Evolutionary conservation across 1,140 invertebrate genomes (phyloP), one percentile per base, ranked within the genome.

Genomic region (Chironomus tepperi): DNA sequence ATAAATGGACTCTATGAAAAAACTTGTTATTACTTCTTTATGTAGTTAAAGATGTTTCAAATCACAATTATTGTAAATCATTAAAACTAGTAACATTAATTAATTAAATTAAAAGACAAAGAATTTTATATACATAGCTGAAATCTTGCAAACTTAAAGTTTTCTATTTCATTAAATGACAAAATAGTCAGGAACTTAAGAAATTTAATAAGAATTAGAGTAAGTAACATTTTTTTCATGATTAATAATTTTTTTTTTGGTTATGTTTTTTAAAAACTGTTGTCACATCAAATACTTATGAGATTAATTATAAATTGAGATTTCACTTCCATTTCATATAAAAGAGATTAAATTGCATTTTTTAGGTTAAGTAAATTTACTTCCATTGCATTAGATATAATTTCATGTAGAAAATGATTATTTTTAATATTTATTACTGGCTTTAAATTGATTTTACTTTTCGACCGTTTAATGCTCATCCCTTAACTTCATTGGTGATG

Each of bases 211-310:
- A n/a, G n/a, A n/a, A n/a, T 15, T 12, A 57, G 15, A 5, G 24
- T 2, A 1, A 34, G 5, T 34, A 34, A 34, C 24, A 34, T 34
- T 34, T 34, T 34, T 34, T 34, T 34, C 24, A 34, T 34, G 24
- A 34, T 34, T 34, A 34, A 34, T 34, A 34, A 34, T 34, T 34
- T 57, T n/a, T 47, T 57, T 57, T 57, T 57, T 57, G 47, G n/a
- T 57, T 57, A 57, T 15, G 12, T 57, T 57, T 47, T 57, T 57
- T 57, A 12, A 12, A 57, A 34, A 34, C 24, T 34, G 24, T 34
- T 57, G 47, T 57, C 47, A 57, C 47, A 57, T 57, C 47, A 57
- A 57, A 57, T 57, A 57, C 47, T 57, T 57, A 57, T 57, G 47
- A 57, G 47, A 57, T 57, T 57, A 57, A 15, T 57, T 57, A 34